Base-by-base conservation (phyloP, 2,888 invertebrate species). In the Drosophila sordidapex region DNA sequence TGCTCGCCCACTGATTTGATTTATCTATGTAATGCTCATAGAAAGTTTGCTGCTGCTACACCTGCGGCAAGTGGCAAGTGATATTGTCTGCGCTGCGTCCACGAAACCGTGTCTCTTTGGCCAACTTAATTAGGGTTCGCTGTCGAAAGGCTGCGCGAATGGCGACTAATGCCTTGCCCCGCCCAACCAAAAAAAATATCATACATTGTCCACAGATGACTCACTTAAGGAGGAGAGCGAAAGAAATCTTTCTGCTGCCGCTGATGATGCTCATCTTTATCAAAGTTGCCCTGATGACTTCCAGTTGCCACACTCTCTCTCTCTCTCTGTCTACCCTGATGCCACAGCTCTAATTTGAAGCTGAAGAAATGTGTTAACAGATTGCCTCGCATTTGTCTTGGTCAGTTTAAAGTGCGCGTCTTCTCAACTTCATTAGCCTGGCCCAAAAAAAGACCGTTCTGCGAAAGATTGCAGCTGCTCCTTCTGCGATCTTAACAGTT, bases 41-140 rank as follows among this genome's bases (percentile, higher is more conserved):
- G 86, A 87, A 89, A 89, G 85, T 87, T 87, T 72, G 81, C 70
- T 70, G 71, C 69, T 64, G 63, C 46, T 54, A 87, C 85, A 83
- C 74, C 74, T 66, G 76, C 74, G 77, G 74, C 63, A 43, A 15
- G 25, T 46, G 46, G 35, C 33, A 56, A 62, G 38, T 72, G 77
- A 40, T 57, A 57, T 48, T 49, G 69, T 53, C 46, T 25, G 46
- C 66, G 46, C 38, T 52, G 62, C 57, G 52, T 56, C 27, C 57
- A 29, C 43, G 49, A 61, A 66, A 46, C 59, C n/a, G 18, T 51
- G 29, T 40, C 13, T 31, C 13, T 21, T 52, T 33, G 54, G 18
- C 62, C 18, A 76, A 70, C 87, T 88, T 87, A 87, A 87, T 87
- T 90, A 83, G 87, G 78, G 76, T 78, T 68, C 83, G 79, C 76